Evolutionary conservation across 2,888 invertebrate species (phyloP).

Genomic region (Sinhomidia bicolor): DNA sequence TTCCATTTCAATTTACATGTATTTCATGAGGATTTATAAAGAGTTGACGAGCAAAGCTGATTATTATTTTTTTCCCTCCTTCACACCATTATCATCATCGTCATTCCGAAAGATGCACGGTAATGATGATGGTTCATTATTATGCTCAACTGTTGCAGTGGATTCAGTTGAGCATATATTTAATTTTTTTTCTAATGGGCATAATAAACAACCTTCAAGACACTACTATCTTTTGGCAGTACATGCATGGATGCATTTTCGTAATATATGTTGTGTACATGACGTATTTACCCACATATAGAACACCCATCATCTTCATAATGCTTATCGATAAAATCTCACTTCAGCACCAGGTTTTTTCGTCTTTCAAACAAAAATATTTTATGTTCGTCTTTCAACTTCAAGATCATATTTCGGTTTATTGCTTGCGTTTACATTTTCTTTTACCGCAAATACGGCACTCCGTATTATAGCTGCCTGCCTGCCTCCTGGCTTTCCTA

Average conservation of each 20-base stretch:
- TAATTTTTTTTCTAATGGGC: background rate
- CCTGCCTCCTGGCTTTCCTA: too few species aligned
- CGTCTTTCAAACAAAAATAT: too few species aligned
- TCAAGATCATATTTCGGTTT: too few species aligned
- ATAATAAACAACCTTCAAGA: background rate
- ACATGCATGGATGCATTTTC: background rate
- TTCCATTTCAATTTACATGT: background rate
- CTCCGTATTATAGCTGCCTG: too few species aligned
- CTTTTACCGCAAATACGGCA: too few species aligned
- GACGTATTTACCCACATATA: background rate
- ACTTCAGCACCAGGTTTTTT: too few species aligned
- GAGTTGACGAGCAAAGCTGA: background rate
- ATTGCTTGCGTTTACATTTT: too few species aligned
- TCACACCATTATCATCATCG: background rate
- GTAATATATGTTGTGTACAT: too few species aligned
- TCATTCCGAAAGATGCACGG: background rate
- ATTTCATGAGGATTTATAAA: background rate
- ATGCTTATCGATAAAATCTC: background rate
- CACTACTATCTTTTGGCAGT: too few species aligned
- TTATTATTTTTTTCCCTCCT: background rate
- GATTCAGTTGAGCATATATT: background rate
- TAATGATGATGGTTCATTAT: background rate
- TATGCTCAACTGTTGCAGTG: background rate
- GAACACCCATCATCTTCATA: background rate
- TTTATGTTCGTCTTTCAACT: too few species aligned